Conservation (phyloP, 2,888 invertebrate species). For the Ptilodon capucinus region DNA sequence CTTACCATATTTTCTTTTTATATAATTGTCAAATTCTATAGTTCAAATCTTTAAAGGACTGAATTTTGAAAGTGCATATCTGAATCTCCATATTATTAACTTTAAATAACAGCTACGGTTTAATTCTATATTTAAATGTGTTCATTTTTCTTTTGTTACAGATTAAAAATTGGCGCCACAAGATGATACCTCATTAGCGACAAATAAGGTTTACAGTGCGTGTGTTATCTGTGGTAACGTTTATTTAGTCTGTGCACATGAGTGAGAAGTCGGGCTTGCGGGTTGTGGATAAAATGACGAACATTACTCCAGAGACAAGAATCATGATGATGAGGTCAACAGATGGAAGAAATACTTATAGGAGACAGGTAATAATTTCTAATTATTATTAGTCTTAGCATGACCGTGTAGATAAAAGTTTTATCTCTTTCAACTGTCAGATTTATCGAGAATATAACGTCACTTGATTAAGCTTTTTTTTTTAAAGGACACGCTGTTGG, state of each 20-base stretch:
- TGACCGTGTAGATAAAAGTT: too few relatives aligned
- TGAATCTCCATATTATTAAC: too few relatives aligned
- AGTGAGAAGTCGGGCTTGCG: constrained; percentile 57
- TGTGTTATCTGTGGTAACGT: constrained; percentile 2
- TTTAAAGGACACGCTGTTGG: too few relatives aligned
- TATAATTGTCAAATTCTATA: too few relatives aligned
- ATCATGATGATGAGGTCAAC: constrained; percentile 72
- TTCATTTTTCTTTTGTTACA: constrained; percentile 40
- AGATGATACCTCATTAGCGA: constrained; percentile 21
- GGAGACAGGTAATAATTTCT: constrained; percentile 61
- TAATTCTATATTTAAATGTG: background rate
- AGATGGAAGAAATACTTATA: constrained; percentile 62
- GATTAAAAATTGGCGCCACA: constrained; percentile 22
- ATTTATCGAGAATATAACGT: too few relatives aligned
- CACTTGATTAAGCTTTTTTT: too few relatives aligned
- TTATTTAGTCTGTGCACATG: constrained; percentile 50
- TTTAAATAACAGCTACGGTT: too few relatives aligned
- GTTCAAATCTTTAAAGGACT: too few relatives aligned
- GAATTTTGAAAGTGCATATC: too few relatives aligned
- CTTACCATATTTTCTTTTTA: too few relatives aligned
- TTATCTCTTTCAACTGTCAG: too few relatives aligned
- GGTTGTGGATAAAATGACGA: constrained; percentile 68
- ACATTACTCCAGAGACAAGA: constrained; percentile 71
- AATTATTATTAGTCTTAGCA: too few relatives aligned
- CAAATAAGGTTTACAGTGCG: background rate